Evolutionary conservation across 2,888 invertebrate genomes (phyloP).

Genomic region (Caenorhabditis panamensis): DNA sequence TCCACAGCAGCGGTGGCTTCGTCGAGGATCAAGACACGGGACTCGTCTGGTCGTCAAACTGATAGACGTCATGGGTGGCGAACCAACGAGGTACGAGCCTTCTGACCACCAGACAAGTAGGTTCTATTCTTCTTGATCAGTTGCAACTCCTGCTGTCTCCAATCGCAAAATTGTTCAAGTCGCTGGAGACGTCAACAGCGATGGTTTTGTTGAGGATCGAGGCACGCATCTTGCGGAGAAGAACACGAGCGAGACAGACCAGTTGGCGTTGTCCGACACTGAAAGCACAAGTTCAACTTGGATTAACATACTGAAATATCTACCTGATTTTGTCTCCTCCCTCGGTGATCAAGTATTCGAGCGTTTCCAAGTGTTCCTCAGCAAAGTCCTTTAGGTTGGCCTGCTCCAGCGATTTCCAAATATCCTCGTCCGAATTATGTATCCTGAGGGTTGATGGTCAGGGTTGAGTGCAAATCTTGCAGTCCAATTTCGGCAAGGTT

Average conservation of each 20-base stretch:
- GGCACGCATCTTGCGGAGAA: constrained; percentile 82
- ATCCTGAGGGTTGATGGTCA: constrained; percentile 87
- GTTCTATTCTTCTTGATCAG: no score
- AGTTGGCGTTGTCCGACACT: constrained; percentile 85
- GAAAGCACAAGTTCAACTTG: constrained; percentile 13
- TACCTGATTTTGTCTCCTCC: constrained; percentile 90
- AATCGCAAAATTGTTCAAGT: no score
- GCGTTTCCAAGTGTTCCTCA: constrained; percentile 85
- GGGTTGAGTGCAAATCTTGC: constrained; percentile 89
- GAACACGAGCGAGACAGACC: constrained; percentile 83
- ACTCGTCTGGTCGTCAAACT: no score
- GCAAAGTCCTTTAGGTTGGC: constrained; percentile 92
- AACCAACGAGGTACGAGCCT: no score
- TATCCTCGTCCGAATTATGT: constrained; percentile 87
- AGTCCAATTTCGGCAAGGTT: constrained; percentile 88
- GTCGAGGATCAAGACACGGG: no score
- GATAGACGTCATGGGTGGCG: no score
- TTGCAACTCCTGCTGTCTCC: no score
- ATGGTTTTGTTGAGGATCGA: no score
- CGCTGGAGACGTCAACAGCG: no score
- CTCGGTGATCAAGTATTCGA: constrained; percentile 91
- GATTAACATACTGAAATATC: background rate
- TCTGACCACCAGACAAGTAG: no score
- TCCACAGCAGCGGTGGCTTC: no score
- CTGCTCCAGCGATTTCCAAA: constrained; percentile 92